Conservation (phyloP, 2,888 invertebrate species). For the Torymus auratus region DNA sequence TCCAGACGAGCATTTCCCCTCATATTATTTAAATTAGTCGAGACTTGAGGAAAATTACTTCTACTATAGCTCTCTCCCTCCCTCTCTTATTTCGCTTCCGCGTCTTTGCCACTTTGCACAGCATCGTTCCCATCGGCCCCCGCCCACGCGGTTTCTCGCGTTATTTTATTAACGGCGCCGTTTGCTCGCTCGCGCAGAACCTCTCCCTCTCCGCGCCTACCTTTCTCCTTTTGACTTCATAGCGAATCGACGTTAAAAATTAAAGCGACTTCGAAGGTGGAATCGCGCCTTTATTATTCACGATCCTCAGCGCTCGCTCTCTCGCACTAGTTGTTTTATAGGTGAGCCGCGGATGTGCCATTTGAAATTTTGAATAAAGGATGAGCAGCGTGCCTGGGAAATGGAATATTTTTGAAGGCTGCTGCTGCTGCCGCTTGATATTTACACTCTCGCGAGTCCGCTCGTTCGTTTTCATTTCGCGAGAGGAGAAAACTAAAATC, state of each 20-base stretch:
- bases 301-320: background rate
- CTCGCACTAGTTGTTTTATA: constrained; percentile 1
- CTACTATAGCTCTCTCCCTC: background rate
- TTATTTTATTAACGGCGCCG: constrained; percentile 28
- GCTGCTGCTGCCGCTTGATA: no score
- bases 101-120: background rate
- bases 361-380: constrained; percentile 12
- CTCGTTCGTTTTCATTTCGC: no score
- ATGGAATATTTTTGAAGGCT: no score
- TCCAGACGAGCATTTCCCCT: no score
- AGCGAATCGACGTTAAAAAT: constrained; percentile 33
- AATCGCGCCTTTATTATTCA: constrained; percentile 21
- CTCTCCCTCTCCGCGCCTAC: no score
- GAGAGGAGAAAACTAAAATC: no score
- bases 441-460: no score
- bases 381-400: background rate
- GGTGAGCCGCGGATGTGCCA: constrained; percentile 3
- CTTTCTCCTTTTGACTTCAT: constrained; percentile 13
- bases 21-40: no score
- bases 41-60: background rate
- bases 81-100: background rate
- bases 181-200: background rate
- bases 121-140: background rate
- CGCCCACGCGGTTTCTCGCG: background rate
- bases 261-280: constrained; percentile 12